A percentile compares a stretch with the other conserved stretches of the same genome.
phyloP scores from a whole-genome alignment of 2,888 invertebrate species.

The Eremobia ochroleuca region DNA sequence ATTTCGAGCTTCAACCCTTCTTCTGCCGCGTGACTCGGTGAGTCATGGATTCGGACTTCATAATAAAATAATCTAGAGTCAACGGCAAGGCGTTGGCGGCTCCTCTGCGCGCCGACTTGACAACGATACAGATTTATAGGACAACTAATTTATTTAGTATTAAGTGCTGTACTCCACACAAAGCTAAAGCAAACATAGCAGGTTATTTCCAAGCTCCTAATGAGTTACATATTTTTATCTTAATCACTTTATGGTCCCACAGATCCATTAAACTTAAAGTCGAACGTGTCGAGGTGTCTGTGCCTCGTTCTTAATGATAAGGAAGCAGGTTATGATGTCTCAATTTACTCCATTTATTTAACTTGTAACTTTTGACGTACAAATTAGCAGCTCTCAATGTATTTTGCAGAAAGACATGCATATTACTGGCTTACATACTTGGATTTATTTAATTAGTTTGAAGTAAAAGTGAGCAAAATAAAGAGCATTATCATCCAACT shows the following conservation, averaged over 20 bases:
- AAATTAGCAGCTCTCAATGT: conserved; percentile 16
- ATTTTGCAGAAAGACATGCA: not conserved
- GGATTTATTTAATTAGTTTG: not conserved
- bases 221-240: conserved; percentile 58
- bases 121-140: conserved; percentile 74
- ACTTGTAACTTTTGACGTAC: conserved; percentile 20
- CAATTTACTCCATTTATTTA: conserved; percentile 30
- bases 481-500: not conserved
- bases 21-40: conserved; percentile 51
- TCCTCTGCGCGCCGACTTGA: conserved; percentile 54
- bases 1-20: conserved; percentile 46
- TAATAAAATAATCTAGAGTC: conserved; percentile 67
- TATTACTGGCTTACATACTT: not conserved
- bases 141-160: conserved; percentile 68
- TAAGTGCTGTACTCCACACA: conserved; percentile 36
- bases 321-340: conserved; percentile 36
- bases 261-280: conserved; percentile 48
- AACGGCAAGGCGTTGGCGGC: conserved; percentile 55
- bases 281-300: conserved; percentile 24
- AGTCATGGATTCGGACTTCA: conserved; percentile 62
- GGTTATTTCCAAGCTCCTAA: conserved; percentile 33
- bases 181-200: conserved; percentile 38
- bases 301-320: conserved; percentile 40
- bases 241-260: conserved; percentile 50
- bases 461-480: not conserved